phyloP scores from a whole-genome alignment of 1,140 invertebrate species.

The Rhizoglyphus robini region DNA sequence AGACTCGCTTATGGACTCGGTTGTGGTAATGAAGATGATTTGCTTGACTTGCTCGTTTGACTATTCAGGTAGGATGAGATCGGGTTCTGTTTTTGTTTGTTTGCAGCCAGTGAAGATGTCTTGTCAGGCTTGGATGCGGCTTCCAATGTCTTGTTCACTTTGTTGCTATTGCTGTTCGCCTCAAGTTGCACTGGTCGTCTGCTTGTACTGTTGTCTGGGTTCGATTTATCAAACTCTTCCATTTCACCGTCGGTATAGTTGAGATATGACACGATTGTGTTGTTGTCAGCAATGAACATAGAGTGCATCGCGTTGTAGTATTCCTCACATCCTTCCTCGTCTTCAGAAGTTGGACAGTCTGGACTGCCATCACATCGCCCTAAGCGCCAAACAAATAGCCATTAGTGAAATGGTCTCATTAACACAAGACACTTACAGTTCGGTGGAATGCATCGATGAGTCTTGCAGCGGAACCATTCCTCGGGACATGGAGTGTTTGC shows the following conservation, averaged over 20 bases:
- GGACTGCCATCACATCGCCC: conserved; percentile 13
- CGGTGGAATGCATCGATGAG: conserved; percentile 18
- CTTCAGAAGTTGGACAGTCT: conserved; percentile 13
- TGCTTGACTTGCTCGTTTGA: neutral
- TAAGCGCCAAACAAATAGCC: neutral
- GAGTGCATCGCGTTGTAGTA: neutral
- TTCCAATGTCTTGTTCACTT: neutral
- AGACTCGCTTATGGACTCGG: too few species aligned
- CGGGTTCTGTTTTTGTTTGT: neutral
- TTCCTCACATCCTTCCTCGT: conserved; percentile 1
- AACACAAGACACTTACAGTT: conserved; percentile 1
- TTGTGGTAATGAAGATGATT: neutral
- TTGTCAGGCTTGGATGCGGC: neutral
- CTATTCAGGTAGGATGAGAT: conserved; percentile 10
- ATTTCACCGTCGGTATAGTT: neutral
- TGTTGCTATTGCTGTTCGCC: neutral
- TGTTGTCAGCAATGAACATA: neutral
- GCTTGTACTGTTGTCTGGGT: neutral
- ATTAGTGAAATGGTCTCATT: neutral
- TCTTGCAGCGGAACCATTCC: conserved; percentile 16
- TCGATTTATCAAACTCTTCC: neutral
- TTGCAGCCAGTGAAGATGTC: neutral
- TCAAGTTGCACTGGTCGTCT: neutral
- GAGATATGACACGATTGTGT: neutral
- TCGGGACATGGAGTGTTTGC: conserved; percentile 9